Base-by-base conservation (phyloP, 2,797 vertebrate species). In the Ctenopoma kingsleyae region DNA sequence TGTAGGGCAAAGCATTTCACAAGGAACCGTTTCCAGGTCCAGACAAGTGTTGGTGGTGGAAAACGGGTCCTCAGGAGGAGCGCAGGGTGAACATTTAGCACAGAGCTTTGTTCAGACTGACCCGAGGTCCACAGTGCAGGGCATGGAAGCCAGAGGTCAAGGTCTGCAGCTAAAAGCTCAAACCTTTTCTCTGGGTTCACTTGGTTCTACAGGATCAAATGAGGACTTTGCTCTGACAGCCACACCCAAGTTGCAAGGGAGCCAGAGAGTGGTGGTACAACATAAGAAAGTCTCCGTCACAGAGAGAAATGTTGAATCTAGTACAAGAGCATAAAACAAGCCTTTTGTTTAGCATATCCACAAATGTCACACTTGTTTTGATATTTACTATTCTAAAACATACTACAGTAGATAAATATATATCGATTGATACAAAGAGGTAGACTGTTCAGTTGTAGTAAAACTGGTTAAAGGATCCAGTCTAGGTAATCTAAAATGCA, bases 211-310 rank as follows among this genome's bases (percentile, higher is more conserved):
- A 0, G 85, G 65, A 2, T 88, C 78, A 44, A 55, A 74, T 16
- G 82, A 89, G 35, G 83, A 80, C 22, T 56, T 62, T 25, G 30
- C 38, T 4, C 32, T 74, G 51, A 43, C 43, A 15, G 11, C 76
- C 36, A 41, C 80, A 55, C 70, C 84, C 67, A 85, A 53, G 19
- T 2, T 40, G 0, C 65, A 80, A 20, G 86, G 81, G 2, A 67
- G 81, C 67, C 87, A 92, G 71, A 89, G 74, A 32, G 71, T 91
- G 20, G 85, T 93, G 76, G 55, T 84, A 71, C 91, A 93, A 60
- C 89, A 67, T 17, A 91, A 94, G 72, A 92, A 88, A 22, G 67
- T 93, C 3, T 86, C 84, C 2, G 73, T 93, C 41, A 92, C 89
- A 2, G 89, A 94, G 74, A 92, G 82, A 52, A 91, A 86, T 47